A percentile compares a stretch with the other conserved stretches of the same genome.
Conservation (phyloP, 2,113 vertebrate species). For the Lycaon pictus region DNA sequence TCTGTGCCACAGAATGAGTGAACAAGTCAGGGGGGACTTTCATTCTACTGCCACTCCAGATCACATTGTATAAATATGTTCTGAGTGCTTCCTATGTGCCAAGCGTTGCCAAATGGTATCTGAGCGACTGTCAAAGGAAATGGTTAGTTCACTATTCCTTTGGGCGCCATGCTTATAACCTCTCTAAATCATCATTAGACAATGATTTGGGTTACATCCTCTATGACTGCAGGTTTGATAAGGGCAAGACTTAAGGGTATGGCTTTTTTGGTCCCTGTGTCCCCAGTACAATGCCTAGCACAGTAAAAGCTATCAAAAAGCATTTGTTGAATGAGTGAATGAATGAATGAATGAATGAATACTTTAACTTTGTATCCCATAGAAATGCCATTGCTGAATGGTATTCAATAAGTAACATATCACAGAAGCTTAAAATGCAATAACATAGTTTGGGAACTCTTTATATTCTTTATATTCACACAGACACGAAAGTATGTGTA, state of each 20-base stretch:
- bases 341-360: neutral
- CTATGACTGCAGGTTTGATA: neutral
- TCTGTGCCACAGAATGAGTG: neutral
- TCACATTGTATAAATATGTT: neutral
- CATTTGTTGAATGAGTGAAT: neutral
- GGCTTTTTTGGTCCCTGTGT: neutral
- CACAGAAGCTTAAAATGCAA: neutral
- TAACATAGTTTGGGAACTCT: neutral
- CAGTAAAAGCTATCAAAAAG: neutral
- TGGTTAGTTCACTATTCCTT: neutral
- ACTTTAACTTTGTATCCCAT: neutral
- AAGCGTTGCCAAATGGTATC: neutral
- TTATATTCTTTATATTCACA: neutral
- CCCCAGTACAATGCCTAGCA: neutral
- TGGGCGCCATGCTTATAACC: accelerated
- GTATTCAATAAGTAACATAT: neutral
- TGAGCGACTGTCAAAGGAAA: neutral
- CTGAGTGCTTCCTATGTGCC: accelerated
- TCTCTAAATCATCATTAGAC: neutral
- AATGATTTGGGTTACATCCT: neutral
- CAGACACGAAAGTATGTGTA: neutral
- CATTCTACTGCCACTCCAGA: neutral
- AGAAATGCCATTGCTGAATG: neutral
- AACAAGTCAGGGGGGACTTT: neutral
- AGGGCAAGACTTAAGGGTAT: neutral